Evolutionary conservation across 2,888 invertebrate species (phyloP), one percentile per base, ranked within the genome.

Genomic region (Nemurella pictetii): DNA sequence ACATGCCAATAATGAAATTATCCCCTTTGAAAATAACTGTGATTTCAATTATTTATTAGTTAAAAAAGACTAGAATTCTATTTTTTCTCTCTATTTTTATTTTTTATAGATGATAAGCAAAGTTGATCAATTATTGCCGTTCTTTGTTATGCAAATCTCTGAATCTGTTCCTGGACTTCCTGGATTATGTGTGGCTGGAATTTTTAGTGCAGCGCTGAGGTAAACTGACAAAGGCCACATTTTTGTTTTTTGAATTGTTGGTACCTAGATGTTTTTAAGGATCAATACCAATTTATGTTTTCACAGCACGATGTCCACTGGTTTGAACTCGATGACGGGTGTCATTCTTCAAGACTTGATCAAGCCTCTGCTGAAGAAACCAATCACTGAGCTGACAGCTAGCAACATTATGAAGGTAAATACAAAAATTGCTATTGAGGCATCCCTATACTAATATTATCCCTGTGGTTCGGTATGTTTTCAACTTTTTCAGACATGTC

Each of bases 201-300:
- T 97, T 0, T 97, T 97, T 89, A 96, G 96, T 90, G 97, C 96
- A 12, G 96, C 97, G 28, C 91, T 97, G 86, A 97, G 96, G 95
- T 95, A 91, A 26, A 7, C 0, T 2, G 7, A 80, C 1, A 75
- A 75, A 20, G 26, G 1, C 9, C 20, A 1, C 20, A 55, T 7
- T 55, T 12, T 55, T 20, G 3, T 3, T 32, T 9, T 32, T 5
- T 32, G 9, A 32, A 9, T 32, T 32, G 32, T 32, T 3, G 3
- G 32, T 3, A 32, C 32, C 3, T 32, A 5, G 9, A 32, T 9
- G 32, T 32, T 3, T 32, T 32, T 7, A 7, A 35, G 12, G 5
- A 7, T 4, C 12, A 35, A 35, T 12, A 12, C 12, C 4, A 35
- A 35, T 7, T 35, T 35, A 35, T 35, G 12, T 35, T 35, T 35